Evolutionary conservation across 2,888 invertebrate genomes (phyloP).

Genomic region (Athetis lepigone): DNA sequence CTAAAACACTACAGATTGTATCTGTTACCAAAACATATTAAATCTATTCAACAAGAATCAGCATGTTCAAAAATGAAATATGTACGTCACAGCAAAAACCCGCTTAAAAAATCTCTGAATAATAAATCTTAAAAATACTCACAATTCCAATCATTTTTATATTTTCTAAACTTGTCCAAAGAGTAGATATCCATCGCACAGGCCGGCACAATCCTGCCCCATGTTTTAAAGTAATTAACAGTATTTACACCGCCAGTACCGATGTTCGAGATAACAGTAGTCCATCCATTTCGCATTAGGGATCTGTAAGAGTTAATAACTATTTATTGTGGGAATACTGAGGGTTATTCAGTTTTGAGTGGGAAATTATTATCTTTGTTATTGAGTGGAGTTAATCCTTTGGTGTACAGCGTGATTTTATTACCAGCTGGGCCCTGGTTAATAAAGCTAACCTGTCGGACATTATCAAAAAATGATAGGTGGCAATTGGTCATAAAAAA

Average conservation of each 20-base stretch:
- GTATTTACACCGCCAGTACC: slow-evolving; percentile 12
- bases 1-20: too few species aligned
- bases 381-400: slow-evolving; percentile 7
- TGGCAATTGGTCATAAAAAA: too few species aligned
- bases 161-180: slow-evolving; percentile 63
- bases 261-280: slow-evolving; percentile 39
- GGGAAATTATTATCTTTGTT: slow-evolving; percentile 14
- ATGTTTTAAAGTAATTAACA: slow-evolving; percentile 46
- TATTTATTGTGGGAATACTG: slow-evolving; percentile 23
- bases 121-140: slow-evolving; percentile 45
- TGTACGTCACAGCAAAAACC: too few species aligned
- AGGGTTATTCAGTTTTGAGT: slow-evolving; percentile 28
- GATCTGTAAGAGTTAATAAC: slow-evolving; percentile 48
- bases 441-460: too few species aligned
- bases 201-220: slow-evolving; percentile 22
- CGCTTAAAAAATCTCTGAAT: too few species aligned
- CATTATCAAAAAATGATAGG: too few species aligned
- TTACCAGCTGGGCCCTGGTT: background rate
- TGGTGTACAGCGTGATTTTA: background rate
- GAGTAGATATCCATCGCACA: slow-evolving; percentile 59
- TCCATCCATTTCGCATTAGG: slow-evolving; percentile 51
- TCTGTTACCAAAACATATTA: too few species aligned
- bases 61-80: too few species aligned
- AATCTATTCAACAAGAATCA: too few species aligned
- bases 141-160: slow-evolving; percentile 69